A percentile compares a stretch with the other conserved stretches of the same genome.
Conservation (phyloP, 1,140 invertebrate genomes). For the Oncopodura yosiiana region DNA sequence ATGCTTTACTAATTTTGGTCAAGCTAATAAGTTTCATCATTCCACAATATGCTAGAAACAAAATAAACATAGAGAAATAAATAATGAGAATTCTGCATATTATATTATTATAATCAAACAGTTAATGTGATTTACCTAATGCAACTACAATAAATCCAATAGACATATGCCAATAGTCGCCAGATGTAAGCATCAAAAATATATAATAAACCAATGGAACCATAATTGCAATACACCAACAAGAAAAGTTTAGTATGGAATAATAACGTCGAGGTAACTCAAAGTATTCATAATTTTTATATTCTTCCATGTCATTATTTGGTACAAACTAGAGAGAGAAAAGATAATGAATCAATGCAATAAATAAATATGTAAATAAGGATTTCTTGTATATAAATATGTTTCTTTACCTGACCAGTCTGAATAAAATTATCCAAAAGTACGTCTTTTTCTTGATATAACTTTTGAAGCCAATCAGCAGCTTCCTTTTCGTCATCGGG, state of each 20-base stretch:
- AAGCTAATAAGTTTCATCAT: conserved; percentile 68
- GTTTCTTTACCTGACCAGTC: no score
- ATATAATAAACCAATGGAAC: conserved; percentile 62
- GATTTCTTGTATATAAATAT: no score
- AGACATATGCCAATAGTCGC: conserved; percentile 59
- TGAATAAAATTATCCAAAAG: conserved; percentile 68
- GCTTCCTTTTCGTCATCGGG: conserved; percentile 68
- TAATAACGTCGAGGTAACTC: conserved; percentile 49
- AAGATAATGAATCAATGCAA: no score
- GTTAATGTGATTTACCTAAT: conserved; percentile 49
- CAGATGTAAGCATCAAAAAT: conserved; percentile 55
- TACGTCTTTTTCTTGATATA: conserved; percentile 72
- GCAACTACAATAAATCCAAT: conserved; percentile 55
- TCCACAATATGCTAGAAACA: conserved; percentile 62
- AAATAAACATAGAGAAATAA: conserved; percentile 18
- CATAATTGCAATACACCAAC: conserved; percentile 59
- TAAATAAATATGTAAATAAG: no score
- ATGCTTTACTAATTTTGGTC: conserved; percentile 72
- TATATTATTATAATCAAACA: conserved; percentile 10
- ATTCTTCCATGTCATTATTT: conserved; percentile 56
- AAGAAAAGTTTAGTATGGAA: conserved; percentile 58
- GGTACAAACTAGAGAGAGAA: conserved; percentile 72
- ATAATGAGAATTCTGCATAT: conserved; percentile 31
- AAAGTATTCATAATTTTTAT: conserved; percentile 42
- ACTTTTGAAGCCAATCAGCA: conserved; percentile 67